phyloP scores from a whole-genome alignment of 2,113 vertebrate genomes.

The Anser cygnoides region DNA sequence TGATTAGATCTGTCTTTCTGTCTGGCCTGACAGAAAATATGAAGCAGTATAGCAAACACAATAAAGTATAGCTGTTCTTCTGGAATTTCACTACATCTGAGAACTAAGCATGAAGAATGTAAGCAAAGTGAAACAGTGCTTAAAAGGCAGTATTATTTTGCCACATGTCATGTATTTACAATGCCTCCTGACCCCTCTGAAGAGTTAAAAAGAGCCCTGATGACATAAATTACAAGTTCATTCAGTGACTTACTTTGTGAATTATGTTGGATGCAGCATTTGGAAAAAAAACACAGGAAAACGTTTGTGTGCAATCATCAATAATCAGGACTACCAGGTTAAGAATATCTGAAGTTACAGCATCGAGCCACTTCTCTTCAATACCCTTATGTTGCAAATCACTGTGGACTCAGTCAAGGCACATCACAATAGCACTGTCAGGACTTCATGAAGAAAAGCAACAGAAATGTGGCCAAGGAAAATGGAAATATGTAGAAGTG shows the following conservation, averaged over 20 bases:
- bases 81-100: not conserved
- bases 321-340: not conserved
- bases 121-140: not conserved
- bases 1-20: not conserved
- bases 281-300: not conserved
- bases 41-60: not conserved
- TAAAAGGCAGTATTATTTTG: not conserved
- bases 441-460: not conserved
- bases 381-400: not conserved
- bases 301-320: not conserved
- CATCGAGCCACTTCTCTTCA: not conserved
- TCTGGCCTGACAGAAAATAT: not conserved
- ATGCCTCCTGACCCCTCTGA: not conserved
- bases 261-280: not conserved
- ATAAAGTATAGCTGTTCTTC: not conserved
- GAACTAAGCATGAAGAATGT: not conserved
- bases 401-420: not conserved
- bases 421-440: not conserved
- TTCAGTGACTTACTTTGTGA: not conserved
- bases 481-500: not conserved
- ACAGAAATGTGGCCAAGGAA: not conserved
- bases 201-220: not conserved
- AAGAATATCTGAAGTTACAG: not conserved
- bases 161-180: not conserved
- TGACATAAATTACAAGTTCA: not conserved